Conservation (phyloP, 2,888 invertebrate species). For the Germaria angustata region DNA sequence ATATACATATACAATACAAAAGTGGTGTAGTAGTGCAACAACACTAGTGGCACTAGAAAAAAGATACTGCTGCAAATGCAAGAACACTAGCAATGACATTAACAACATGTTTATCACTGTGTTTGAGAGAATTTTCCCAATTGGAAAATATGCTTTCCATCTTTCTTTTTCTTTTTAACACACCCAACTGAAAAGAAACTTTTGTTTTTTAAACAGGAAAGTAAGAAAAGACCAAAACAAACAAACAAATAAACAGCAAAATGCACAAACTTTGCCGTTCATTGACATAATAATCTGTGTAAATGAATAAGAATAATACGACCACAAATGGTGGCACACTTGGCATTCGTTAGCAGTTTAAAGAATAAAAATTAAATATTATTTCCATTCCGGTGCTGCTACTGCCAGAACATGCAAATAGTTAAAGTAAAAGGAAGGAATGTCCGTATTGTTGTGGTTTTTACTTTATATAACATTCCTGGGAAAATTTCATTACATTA, state of each 20-base stretch:
- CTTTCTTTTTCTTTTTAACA: constrained; percentile 13
- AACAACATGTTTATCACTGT: background rate
- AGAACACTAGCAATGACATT: background rate
- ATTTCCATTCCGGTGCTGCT: constrained; percentile 37
- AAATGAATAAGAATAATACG: constrained; percentile 37
- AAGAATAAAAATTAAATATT: constrained; percentile 37
- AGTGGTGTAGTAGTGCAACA: constrained; percentile 40
- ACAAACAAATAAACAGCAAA: constrained; percentile 26
- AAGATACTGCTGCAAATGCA: constrained; percentile 9
- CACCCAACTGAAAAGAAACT: constrained; percentile 42
- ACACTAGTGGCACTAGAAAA: background rate
- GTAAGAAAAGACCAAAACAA: constrained; percentile 13
- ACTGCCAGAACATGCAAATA: background rate
- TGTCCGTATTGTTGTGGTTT: background rate
- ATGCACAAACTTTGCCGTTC: constrained; percentile 64
- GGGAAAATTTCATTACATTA: constrained; percentile 11
- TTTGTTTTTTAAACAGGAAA: constrained; percentile 48
- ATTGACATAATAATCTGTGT: constrained; percentile 68
- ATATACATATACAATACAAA: background rate
- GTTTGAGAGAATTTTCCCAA: constrained; percentile 39
- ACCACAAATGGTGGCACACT: constrained; percentile 57
- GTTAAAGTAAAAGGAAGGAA: background rate
- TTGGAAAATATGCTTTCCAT: constrained; percentile 22
- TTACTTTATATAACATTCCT: constrained; percentile 13
- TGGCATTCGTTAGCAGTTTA: constrained; percentile 51